Evolutionary conservation across 1,140 invertebrate species (phyloP), one percentile per base, ranked within the genome.

Genomic region (Halictus rubicundus): DNA sequence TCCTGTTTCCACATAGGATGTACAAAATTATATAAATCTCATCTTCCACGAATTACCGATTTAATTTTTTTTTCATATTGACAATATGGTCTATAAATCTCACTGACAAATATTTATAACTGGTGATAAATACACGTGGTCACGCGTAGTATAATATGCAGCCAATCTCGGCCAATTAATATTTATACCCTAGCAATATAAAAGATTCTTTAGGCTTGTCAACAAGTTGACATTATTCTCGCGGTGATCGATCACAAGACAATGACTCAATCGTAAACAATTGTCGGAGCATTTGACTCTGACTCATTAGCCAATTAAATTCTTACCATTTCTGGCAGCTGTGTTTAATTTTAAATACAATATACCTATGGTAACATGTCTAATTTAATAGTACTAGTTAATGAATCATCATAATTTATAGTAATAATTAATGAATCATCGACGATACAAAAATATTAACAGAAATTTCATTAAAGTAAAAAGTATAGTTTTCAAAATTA

Each of bases 261-360:
- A 9, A 0, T 64, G 59, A 66, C 59, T 76, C 60, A 4, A 65
- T 78, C 37, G 9, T 46, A 76, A 68, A 76, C 52, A 78, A 65
- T 37, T 39, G 23, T 68, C 23, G 14, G n/a, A 61, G 16, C 68
- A 65, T 6, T 57, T 72, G 76, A 78, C 42, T 23, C 12, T 78
- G 76, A 78, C 8, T 78, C 76, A 72, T 10, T 10, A 1, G 54
- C 46, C 65, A 69, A 64, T 72, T 49, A 46, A 37, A 16, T 46
- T 6, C 12, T 12, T 3, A 1, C 42, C 16, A 32, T 19, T 16
- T 77, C 25, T 54, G 19, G 9, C 0, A 1, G 3, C 2, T 8
- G 0, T 25, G 14, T 66, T 23, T 16, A 6, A 5, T 42, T n/a
- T 42, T 25, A 8, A 5, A 6, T 27, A 7, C 25, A 10, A 37